Evolutionary conservation across 2,888 invertebrate genomes (phyloP).

Genomic region (Pammene aurita): DNA sequence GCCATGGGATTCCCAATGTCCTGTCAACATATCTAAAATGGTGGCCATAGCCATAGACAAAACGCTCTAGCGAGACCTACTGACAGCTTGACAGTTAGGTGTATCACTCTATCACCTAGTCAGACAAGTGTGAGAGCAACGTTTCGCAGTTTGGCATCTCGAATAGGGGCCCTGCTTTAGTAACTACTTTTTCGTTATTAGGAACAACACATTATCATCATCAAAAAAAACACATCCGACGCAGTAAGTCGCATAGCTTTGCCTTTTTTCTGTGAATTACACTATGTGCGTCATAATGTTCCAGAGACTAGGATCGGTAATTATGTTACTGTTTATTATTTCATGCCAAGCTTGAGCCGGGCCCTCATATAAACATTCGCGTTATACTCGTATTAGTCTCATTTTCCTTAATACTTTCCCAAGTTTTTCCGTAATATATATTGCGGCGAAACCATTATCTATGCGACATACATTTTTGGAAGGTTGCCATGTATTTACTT

Average conservation of each 20-base stretch:
- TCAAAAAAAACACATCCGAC: neutral
- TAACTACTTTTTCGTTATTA: neutral
- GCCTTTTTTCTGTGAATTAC: conserved; percentile 3
- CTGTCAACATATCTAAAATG: no score
- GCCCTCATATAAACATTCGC: conserved; percentile 4
- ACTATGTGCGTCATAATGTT: conserved; percentile 13
- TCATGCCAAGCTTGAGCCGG: neutral
- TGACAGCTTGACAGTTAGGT: no score
- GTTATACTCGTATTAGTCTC: neutral
- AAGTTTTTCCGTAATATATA: conserved; percentile 17
- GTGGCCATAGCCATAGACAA: no score
- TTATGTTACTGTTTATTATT: conserved; percentile 22
- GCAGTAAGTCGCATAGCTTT: neutral
- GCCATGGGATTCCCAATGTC: no score
- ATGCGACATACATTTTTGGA: conserved; percentile 31
- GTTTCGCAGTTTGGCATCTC: no score
- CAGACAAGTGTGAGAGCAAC: no score
- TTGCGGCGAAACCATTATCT: conserved; percentile 26
- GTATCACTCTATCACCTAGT: no score
- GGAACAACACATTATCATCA: neutral
- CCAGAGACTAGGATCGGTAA: conserved; percentile 3
- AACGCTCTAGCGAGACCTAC: no score
- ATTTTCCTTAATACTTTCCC: neutral
- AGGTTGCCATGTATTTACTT: conserved; percentile 36
- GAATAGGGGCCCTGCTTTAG: no score